A percentile compares a stretch with the other conserved stretches of the same genome.
Conservation (phyloP, 2,113 vertebrate species). For the Crotalus helleri region DNA sequence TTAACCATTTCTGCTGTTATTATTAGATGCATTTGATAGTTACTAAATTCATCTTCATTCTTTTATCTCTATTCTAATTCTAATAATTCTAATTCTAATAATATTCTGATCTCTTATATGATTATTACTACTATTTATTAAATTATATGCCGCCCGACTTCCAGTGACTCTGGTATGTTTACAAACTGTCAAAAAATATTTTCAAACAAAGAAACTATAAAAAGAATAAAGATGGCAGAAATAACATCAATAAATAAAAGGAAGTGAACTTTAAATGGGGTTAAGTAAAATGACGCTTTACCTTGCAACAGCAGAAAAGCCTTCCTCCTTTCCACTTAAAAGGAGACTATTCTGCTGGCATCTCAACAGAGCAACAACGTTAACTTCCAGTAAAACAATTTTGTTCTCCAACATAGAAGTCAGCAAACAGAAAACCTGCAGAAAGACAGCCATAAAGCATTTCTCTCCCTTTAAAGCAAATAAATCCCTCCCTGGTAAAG, state of each 20-base stretch:
- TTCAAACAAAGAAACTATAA: neutral
- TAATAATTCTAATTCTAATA: neutral
- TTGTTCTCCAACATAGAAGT: conserved; percentile 76
- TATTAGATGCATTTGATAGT: neutral
- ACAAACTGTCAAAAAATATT: neutral
- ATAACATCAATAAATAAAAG: neutral
- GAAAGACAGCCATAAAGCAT: neutral
- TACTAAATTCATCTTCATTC: neutral
- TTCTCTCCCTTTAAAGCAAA: neutral
- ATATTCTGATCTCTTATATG: neutral
- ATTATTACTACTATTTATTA: neutral
- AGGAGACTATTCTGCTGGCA: conserved; percentile 31
- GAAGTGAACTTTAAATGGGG: neutral
- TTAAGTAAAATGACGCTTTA: conserved; percentile 46
- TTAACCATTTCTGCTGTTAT: neutral
- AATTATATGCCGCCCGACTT: neutral
- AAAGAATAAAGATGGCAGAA: neutral
- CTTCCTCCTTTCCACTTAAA: neutral
- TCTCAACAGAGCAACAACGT: conserved; percentile 31
- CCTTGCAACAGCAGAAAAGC: conserved; percentile 78
- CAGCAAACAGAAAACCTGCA: conserved; percentile 76
- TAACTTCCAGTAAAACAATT: conserved; percentile 73
- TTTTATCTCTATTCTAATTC: neutral
- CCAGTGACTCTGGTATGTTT: neutral
- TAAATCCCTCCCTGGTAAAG: neutral